These are phyloP conservation scores for Resseliella maxima DNA, from an alignment of 2,888 invertebrate species.

Conservation along the genomic window DNA sequence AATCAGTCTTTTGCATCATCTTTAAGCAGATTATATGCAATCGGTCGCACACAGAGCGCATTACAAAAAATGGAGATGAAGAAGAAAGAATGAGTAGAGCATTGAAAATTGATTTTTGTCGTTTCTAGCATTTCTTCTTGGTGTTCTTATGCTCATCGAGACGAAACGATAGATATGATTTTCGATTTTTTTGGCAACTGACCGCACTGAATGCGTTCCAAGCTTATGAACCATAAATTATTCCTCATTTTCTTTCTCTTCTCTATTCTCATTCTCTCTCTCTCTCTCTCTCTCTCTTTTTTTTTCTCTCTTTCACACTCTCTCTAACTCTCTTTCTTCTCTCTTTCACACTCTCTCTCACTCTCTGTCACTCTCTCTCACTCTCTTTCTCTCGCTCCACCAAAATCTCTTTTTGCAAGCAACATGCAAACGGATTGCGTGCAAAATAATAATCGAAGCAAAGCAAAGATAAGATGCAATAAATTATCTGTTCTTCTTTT, in stretches of 20 bases:
- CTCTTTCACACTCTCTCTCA: no score
- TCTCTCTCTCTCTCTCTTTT: neutral
- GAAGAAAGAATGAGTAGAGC: neutral
- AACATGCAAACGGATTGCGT: neutral
- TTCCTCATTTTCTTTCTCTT: neutral
- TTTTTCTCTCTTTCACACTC: neutral
- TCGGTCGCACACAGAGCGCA: neutral
- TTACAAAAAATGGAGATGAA: no score
- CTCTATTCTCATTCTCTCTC: neutral
- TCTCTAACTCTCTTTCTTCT: neutral
- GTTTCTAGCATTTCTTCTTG: neutral
- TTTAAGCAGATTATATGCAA: constrained; percentile 37
- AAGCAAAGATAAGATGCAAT: constrained; percentile 47
- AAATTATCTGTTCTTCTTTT: constrained; percentile 33
- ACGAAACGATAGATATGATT: constrained; percentile 37
- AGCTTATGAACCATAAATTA: constrained; percentile 45
- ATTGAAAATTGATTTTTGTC: constrained; percentile 44
- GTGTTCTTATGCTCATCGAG: constrained; percentile 25
- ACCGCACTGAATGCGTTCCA: constrained; percentile 25
- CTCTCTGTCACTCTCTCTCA: neutral
- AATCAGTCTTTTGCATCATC: neutral
- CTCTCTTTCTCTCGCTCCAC: neutral
- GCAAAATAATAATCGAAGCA: constrained; percentile 42
- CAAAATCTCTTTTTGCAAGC: no score
- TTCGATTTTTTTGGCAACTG: constrained; percentile 53